phyloP scores from a whole-genome alignment of 2,113 vertebrate genomes.

The Ageneiosus marmoratus region DNA sequence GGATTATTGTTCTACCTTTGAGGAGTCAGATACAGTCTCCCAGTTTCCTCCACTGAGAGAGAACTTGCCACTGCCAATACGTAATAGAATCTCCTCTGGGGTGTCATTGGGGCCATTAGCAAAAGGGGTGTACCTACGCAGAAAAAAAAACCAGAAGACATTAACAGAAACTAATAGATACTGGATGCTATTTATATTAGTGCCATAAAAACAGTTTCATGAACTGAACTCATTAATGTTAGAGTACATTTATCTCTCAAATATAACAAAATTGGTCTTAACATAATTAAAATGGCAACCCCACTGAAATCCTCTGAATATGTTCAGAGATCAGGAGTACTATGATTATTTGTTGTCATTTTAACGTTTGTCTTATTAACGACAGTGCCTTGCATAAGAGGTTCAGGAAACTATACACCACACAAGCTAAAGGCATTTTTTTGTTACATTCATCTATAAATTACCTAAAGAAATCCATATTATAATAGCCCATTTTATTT shows the following conservation, averaged over 20 bases:
- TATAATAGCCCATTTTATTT: neutral
- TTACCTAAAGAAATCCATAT: neutral
- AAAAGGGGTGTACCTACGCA: slow-evolving; percentile 88
- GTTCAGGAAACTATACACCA: neutral
- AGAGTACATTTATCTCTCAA: neutral
- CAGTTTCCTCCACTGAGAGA: slow-evolving; percentile 93
- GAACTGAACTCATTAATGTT: neutral
- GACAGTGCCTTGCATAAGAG: neutral
- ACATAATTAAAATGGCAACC: neutral
- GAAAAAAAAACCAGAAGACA: neutral
- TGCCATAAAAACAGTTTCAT: neutral
- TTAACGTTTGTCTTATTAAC: neutral
- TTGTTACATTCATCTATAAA: neutral
- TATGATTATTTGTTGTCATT: neutral
- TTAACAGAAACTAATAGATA: neutral
- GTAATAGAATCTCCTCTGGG: slow-evolving; percentile 92
- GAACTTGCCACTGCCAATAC: slow-evolving; percentile 94
- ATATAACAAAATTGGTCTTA: neutral
- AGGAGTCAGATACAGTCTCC: slow-evolving; percentile 93
- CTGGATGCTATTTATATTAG: neutral
- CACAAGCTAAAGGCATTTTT: neutral
- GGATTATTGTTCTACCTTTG: slow-evolving; percentile 79
- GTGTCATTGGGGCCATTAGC: slow-evolving; percentile 95
- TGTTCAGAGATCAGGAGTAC: neutral
- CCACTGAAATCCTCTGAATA: neutral